These are phyloP conservation scores for Halichoerus grypus DNA, from an alignment of 2,113 vertebrate species.

Conservation along the genomic window DNA sequence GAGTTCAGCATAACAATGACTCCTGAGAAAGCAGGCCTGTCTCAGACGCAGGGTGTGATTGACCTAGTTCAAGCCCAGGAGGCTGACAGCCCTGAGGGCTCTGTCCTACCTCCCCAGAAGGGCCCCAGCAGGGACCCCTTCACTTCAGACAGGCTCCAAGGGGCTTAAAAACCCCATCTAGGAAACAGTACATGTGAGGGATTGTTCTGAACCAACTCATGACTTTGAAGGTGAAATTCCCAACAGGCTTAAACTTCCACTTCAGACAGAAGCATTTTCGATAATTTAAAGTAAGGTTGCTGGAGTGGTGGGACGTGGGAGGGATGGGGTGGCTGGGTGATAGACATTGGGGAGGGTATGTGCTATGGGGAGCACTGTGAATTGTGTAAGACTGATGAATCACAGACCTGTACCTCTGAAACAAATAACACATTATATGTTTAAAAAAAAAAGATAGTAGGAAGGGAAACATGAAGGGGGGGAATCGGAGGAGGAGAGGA, in stretches of 20 bases:
- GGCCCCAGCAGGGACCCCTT: background rate
- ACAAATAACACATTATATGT: too few relatives aligned
- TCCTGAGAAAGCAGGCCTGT: background rate
- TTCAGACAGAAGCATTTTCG: background rate
- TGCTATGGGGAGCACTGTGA: too few relatives aligned
- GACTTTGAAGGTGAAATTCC: background rate
- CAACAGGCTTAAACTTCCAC: background rate
- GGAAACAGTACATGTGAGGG: accelerated
- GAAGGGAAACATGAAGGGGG: too few relatives aligned
- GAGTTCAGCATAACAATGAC: slow-evolving; percentile 41
- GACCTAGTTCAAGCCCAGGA: accelerated
- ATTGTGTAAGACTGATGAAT: too few relatives aligned
- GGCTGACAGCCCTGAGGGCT: background rate
- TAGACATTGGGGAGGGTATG: too few relatives aligned
- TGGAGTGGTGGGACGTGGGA: too few relatives aligned
- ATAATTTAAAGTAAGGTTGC: background rate
- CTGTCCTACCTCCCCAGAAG: background rate
- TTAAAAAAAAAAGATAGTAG: too few relatives aligned
- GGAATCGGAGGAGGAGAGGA: too few relatives aligned
- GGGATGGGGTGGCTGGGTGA: too few relatives aligned
- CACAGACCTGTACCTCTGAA: too few relatives aligned
- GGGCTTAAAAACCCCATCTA: background rate
- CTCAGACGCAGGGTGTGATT: background rate
- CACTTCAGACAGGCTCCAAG: background rate
- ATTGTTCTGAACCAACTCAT: background rate